A percentile compares a stretch with the other conserved stretches of the same genome.
Conservation (phyloP, 2,113 vertebrate genomes). For the Petrocephalus zakoni region DNA sequence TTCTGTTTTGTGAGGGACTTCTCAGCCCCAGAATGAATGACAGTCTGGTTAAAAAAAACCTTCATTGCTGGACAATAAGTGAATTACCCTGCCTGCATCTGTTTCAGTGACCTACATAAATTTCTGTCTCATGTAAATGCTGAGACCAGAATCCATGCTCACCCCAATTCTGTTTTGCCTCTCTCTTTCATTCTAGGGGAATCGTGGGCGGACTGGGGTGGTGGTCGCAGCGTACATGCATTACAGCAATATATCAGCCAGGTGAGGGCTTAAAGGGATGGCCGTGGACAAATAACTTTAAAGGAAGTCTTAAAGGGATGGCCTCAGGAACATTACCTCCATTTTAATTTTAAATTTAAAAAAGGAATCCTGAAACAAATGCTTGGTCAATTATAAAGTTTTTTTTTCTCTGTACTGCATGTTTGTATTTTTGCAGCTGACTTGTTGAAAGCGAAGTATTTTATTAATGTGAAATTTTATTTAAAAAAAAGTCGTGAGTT, state of each 20-base stretch:
- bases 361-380: neutral
- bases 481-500: neutral
- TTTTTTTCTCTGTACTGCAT: neutral
- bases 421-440: neutral
- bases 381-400: neutral
- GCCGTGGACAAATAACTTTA: neutral
- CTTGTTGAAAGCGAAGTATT: neutral
- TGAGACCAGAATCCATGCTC: neutral
- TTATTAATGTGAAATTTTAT: neutral
- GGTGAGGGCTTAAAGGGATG: conserved; percentile 59
- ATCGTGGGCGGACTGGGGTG: conserved; percentile 85
- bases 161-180: conserved; percentile 11
- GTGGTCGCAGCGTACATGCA: conserved; percentile 97
- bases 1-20: neutral
- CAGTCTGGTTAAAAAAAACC: neutral
- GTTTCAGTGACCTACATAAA: neutral
- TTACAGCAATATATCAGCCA: conserved; percentile 97
- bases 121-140: neutral
- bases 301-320: neutral
- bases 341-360: neutral
- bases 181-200: conserved; percentile 68
- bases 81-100: neutral
- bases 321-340: neutral
- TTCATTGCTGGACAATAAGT: neutral
- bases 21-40: neutral